phyloP scores from a whole-genome alignment of 2,888 invertebrate species.

The Nebria salina region DNA sequence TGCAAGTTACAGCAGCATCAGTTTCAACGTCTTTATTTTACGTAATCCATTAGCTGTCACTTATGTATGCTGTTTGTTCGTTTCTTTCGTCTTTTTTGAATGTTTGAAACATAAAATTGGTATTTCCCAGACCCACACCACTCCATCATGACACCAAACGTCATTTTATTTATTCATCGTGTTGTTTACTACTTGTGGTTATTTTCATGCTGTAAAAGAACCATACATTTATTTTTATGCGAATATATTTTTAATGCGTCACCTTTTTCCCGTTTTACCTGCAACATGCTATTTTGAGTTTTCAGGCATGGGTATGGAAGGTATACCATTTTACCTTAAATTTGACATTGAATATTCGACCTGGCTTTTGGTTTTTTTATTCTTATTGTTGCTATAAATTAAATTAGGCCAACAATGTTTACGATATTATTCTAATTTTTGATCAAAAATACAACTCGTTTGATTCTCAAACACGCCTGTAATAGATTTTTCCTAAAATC shows the following conservation, averaged over 20 bases:
- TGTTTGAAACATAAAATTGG: slow-evolving; percentile 15
- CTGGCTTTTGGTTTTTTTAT: neutral
- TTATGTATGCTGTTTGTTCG: neutral
- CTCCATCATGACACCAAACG: slow-evolving; percentile 1
- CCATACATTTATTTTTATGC: neutral
- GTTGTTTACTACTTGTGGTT: neutral
- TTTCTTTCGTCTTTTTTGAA: neutral
- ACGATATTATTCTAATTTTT: no score
- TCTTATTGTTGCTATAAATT: no score
- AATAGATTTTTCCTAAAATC: no score
- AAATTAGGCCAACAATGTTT: neutral
- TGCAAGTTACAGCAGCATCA: neutral
- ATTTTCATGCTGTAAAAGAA: neutral
- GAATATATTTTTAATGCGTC: neutral
- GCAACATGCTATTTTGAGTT: neutral
- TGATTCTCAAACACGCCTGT: no score
- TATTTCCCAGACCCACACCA: slow-evolving; percentile 12
- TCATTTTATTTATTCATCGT: neutral
- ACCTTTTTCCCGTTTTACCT: neutral
- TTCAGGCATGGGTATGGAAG: neutral
- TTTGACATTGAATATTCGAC: neutral
- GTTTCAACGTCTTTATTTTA: neutral
- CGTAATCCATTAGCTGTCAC: neutral
- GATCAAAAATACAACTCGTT: no score
- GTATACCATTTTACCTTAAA: neutral